Evolutionary conservation across 2,113 vertebrate genomes (phyloP).

Genomic region (Calidris pugnax): DNA sequence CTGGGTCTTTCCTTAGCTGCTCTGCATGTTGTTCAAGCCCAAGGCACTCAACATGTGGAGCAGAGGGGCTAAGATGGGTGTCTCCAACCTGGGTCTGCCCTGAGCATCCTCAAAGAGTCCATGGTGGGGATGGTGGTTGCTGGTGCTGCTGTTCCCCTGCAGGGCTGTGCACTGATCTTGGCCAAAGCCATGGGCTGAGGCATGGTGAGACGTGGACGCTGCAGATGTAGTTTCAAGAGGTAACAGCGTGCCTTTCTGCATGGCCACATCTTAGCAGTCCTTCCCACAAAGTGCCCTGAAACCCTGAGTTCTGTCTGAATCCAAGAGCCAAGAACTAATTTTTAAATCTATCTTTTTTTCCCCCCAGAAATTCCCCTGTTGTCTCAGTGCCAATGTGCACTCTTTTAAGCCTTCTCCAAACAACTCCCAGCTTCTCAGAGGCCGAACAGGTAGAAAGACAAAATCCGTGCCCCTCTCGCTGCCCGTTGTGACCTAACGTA

Average conservation of each 20-base stretch:
- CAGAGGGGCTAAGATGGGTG: neutral
- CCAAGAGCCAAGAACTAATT: neutral
- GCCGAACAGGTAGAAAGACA: neutral
- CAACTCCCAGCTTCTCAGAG: neutral
- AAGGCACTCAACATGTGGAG: neutral
- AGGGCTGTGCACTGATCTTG: neutral
- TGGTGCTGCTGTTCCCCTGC: neutral
- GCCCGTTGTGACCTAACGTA: neutral
- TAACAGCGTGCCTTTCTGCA: neutral
- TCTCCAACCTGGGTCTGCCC: neutral
- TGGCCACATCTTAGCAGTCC: neutral
- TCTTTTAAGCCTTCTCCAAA: neutral
- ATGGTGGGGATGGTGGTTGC: neutral
- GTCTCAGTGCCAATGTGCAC: neutral
- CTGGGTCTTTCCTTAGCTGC: neutral
- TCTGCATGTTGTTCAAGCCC: neutral
- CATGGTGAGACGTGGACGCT: rapidly evolving
- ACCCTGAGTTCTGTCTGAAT: neutral
- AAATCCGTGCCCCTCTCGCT: neutral
- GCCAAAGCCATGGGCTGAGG: neutral
- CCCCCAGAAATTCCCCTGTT: neutral
- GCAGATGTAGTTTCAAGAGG: neutral
- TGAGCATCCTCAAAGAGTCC: neutral
- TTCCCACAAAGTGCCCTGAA: neutral
- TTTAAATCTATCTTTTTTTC: neutral